phyloP scores from a whole-genome alignment of 2,888 invertebrate genomes.

The Parasteatoda lunata region DNA sequence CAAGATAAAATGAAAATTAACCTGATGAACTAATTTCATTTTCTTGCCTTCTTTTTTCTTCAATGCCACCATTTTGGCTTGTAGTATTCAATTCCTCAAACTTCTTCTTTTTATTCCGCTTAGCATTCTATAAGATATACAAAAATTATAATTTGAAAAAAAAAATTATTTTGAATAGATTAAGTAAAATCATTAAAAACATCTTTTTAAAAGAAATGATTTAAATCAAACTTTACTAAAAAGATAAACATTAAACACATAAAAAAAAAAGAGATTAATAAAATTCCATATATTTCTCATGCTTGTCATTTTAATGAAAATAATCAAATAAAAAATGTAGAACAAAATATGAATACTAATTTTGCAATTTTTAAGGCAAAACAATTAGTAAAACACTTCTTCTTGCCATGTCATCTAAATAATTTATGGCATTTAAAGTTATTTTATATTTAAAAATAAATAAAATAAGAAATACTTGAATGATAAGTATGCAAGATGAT shows the following conservation, averaged over 20 bases:
- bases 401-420: too few species aligned
- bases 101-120: slow-evolving; percentile 30
- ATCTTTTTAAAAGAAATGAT: neutral
- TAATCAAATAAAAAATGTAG: neutral
- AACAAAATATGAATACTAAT: too few species aligned
- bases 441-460: too few species aligned
- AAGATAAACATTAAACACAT: neutral
- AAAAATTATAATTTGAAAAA: neutral
- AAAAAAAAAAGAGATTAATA: neutral
- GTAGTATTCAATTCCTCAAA: slow-evolving; percentile 8
- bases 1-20: neutral
- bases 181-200: neutral
- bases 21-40: slow-evolving; percentile 11
- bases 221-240: neutral
- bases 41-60: neutral
- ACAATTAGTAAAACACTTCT: too few species aligned
- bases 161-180: neutral
- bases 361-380: too few species aligned
- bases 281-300: neutral
- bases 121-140: slow-evolving; percentile 27
- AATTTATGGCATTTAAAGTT: too few species aligned
- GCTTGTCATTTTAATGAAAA: neutral
- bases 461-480: too few species aligned
- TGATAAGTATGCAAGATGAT: too few species aligned
- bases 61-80: neutral